Base-by-base conservation (phyloP, 2,888 invertebrate genomes). In the Lycophotia porphyrea region DNA sequence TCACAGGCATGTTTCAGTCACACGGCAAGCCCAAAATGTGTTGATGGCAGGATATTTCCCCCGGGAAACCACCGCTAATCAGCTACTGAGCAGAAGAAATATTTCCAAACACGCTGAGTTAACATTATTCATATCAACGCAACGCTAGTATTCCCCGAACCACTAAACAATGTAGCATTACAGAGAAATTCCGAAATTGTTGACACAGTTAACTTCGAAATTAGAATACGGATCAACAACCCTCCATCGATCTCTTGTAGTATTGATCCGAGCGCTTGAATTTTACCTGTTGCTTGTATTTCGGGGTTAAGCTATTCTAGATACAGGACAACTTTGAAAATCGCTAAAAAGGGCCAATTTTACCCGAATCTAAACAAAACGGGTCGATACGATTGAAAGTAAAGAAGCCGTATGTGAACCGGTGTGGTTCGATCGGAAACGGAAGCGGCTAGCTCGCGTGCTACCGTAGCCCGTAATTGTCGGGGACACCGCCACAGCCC, bases 401-500 rank as follows among this genome's bases (percentile, higher is more conserved):
- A 92, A 92, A 80, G 94, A 93, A 93, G 93, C 94, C 94, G 82
- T 94, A 93, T 87, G 84, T 87, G 75, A 82, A 67, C 70, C 67
- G 85, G 70, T 88, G 91, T 86, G 91, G 89, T 91, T 91, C 90
- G 91, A 92, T 93, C 93, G 95, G 94, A 95, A 95, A 91, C 96
- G 95, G 95, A 95, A 95, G 92, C 90, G 92, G 92, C 70, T 66
- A 79, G 81, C 91, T 93, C 94, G 95, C 95, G 95, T 94, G 94
- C 93, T 88, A 78, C 80, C 87, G 36, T 36, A 42, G 76, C 60
- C 80, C 21, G 86, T 94, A 95, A 95, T 95, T 92, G 94, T 89
- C 92, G 92, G 92, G 94, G 95, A 94, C 94, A 93, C 92, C 89
- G 87, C 90, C 80, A 76, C 88, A 81, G 84, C 76, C 87, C 88